Evolutionary conservation across 1,140 invertebrate genomes (phyloP), one percentile per base, ranked within the genome.

Genomic region (Periplaneta americana): DNA sequence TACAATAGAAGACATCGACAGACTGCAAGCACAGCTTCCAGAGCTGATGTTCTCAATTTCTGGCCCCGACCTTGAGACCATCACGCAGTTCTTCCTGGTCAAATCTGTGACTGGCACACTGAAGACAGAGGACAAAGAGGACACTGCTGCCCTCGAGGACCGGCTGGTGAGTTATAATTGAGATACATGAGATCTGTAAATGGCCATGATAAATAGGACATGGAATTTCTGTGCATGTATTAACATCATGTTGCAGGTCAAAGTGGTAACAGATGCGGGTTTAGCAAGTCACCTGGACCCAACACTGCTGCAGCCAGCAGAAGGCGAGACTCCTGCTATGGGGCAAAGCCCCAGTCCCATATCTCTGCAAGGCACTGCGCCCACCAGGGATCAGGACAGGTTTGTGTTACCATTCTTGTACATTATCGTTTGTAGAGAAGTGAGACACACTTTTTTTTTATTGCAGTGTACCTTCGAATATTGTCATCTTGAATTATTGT

Each of bases 21-120:
- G 89, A n/a, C 86, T 96, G 8, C 91, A 90, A 82, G 84, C 89
- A 22, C 88, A 91, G 82, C 85, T 96, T 74, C 95, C 95, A 0
- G 92, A 93, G 81, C 84, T 94, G 79, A 87, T 90, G 2, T 84
- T 88, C 4, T 89, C 90, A 80, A 86, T 93, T 18, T 91, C 91
- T 0, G 88, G 87, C 11, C 90, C 91, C 33, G 93, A 96, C 85
- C 91, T 95, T 87, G 90, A 91, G 35, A 88, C 90, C 34, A 92
- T 94, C 33, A 92, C 93, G n/a, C 91, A 93, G 83, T 95, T 95
- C 86, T 95, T 95, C 86, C 87, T 80, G n/a, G 11, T 66, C 17
- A 80, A 75, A 35, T 80, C 80, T 33, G n/a, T 75, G 33, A 66
- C 48, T n/a, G 80, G 57, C 10, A 75, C 57, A 17, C 22, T 36